Evolutionary conservation across 2,113 vertebrate genomes (phyloP).

Genomic region (Brevimyrus niger): DNA sequence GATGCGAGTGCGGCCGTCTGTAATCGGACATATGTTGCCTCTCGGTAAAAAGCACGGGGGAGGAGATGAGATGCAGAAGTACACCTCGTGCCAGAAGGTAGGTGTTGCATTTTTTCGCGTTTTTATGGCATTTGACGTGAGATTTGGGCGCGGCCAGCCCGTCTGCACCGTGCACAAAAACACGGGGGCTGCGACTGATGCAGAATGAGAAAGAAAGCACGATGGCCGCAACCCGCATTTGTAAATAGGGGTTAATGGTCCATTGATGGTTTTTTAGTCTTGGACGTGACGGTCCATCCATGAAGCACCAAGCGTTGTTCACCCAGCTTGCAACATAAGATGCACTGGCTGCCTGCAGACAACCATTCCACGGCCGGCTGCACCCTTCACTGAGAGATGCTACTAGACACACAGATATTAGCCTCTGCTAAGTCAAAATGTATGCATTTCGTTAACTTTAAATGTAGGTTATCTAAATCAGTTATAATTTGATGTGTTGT

Average conservation of each 20-base stretch:
- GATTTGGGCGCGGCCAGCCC: not conserved
- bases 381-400: not conserved
- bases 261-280: not conserved
- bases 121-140: not conserved
- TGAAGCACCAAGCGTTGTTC: not conserved
- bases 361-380: not conserved
- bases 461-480: not conserved
- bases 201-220: not conserved
- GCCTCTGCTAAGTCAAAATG: not conserved
- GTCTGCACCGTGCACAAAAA: not conserved
- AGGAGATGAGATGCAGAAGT: not conserved
- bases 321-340: not conserved
- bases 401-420: not conserved
- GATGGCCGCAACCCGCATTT: not conserved
- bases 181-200: conserved; percentile 1
- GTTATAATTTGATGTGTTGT: not conserved
- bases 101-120: not conserved
- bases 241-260: not conserved
- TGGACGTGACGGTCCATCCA: not conserved
- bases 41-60: not conserved
- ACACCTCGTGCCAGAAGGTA: not conserved
- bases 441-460: not conserved
- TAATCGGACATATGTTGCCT: not conserved
- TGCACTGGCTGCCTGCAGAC: not conserved
- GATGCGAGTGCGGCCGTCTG: not conserved